Percentiles rank a stretch among this genome's conserved stretches.
Conservation (phyloP, 2,113 vertebrate genomes). For the Cyphomyrus discorhynchus region DNA sequence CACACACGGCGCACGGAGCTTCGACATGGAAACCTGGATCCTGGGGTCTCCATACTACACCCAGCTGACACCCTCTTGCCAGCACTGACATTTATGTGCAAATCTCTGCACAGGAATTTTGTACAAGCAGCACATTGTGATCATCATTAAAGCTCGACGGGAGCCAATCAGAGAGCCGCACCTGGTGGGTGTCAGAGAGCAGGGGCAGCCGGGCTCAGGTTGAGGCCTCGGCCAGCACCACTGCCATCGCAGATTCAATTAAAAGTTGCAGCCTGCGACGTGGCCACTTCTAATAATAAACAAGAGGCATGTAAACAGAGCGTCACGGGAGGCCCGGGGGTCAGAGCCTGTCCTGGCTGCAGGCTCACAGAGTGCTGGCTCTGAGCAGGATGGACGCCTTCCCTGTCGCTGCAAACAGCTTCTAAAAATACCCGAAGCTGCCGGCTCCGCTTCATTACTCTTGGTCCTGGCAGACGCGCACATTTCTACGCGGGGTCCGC, state of each 20-base stretch:
- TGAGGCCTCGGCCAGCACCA: not conserved
- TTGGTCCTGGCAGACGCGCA: constrained; percentile 1
- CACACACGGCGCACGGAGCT: not conserved
- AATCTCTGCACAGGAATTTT: not conserved
- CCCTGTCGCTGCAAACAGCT: constrained; percentile 42
- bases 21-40: not conserved
- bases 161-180: not conserved
- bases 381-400: constrained; percentile 40
- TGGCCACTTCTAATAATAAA: not conserved
- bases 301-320: not conserved
- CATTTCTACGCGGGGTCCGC: not conserved
- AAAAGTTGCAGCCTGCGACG: not conserved
- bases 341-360: not conserved
- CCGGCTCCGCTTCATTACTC: constrained; percentile 58
- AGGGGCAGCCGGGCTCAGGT: not conserved
- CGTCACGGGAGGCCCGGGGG: not conserved
- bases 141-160: not conserved
- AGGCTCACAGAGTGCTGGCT: not conserved
- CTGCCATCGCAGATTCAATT: not conserved
- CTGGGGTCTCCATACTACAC: not conserved
- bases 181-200: not conserved
- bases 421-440: constrained; percentile 55
- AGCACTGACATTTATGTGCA: not conserved
- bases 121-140: not conserved
- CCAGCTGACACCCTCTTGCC: not conserved